A percentile compares a stretch with the other conserved stretches of the same genome.
phyloP scores from a whole-genome alignment of 2,888 invertebrate species.

The Hirtodrosophila alboralis region DNA sequence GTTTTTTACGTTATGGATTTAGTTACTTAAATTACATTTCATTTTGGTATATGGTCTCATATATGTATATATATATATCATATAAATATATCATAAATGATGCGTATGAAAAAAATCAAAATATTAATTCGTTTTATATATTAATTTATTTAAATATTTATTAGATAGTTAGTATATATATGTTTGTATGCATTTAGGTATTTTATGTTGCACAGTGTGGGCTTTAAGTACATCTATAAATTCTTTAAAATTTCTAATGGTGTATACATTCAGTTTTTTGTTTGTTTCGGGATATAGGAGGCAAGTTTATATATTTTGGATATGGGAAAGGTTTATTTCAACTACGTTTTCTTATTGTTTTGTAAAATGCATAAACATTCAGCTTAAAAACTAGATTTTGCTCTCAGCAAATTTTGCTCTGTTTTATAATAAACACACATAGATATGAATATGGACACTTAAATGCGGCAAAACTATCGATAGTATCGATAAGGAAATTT shows the following conservation, averaged over 20 bases:
- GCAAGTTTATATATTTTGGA: neutral
- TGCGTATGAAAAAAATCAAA: conserved; percentile 7
- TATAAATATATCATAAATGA: conserved; percentile 26
- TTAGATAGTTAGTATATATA: conserved; percentile 13
- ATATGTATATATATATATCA: no score
- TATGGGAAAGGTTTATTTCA: conserved; percentile 2
- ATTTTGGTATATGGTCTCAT: conserved; percentile 16
- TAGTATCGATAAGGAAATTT: no score
- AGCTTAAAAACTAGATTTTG: conserved; percentile 65
- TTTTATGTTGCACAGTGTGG: conserved; percentile 33
- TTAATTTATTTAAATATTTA: conserved; percentile 18
- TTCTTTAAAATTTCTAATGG: conserved; percentile 71
- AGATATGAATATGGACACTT: neutral
- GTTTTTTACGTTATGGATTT: conserved; percentile 66
- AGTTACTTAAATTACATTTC: conserved; percentile 51
- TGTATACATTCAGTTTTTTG: conserved; percentile 65
- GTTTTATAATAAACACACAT: conserved; percentile 19
- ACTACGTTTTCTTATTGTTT: conserved; percentile 26
- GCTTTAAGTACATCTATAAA: conserved; percentile 72
- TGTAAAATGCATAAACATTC: conserved; percentile 74
- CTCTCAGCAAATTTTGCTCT: conserved; percentile 56
- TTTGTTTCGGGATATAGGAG: neutral
- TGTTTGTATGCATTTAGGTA: conserved; percentile 35
- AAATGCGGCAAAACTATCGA: no score
- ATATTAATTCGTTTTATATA: conserved; percentile 2